Conservation (phyloP, 2,113 vertebrate species). For the Rhinolophus ferrumequinum region DNA sequence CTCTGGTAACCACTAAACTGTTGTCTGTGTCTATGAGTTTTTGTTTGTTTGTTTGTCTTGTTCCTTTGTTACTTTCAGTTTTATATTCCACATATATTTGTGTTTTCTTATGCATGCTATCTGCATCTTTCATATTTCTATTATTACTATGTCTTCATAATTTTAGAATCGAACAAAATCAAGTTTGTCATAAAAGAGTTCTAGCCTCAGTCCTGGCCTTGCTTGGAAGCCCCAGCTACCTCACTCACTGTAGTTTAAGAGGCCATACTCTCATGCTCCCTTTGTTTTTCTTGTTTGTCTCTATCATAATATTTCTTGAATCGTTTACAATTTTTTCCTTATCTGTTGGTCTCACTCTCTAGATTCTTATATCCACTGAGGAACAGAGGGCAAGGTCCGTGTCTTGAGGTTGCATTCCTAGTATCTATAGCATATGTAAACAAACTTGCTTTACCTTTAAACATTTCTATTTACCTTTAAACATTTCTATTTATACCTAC, state of each 20-base stretch:
- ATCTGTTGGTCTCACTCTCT: background rate
- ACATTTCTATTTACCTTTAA: background rate
- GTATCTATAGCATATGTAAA: background rate
- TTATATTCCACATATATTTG: too few relatives aligned
- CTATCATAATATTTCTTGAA: background rate
- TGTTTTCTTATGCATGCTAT: background rate
- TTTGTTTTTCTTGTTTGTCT: background rate
- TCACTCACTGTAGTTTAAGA: background rate
- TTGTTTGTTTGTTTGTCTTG: too few relatives aligned
- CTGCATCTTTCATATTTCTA: background rate
- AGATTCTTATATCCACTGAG: background rate
- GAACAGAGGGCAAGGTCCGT: background rate
- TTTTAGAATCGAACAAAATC: slow-evolving; percentile 5
- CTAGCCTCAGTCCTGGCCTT: background rate
- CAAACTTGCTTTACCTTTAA: background rate
- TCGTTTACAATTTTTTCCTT: background rate
- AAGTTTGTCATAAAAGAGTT: background rate
- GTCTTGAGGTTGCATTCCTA: background rate
- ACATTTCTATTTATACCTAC: background rate
- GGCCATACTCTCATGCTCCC: background rate
- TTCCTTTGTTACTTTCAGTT: too few relatives aligned
- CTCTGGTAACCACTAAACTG: too few relatives aligned
- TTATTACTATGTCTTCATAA: background rate
- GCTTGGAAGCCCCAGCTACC: background rate
- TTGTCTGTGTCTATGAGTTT: too few relatives aligned